These are phyloP conservation scores for Corythucha ciliata DNA, from an alignment of 2,888 invertebrate genomes.

Conservation along the genomic window DNA sequence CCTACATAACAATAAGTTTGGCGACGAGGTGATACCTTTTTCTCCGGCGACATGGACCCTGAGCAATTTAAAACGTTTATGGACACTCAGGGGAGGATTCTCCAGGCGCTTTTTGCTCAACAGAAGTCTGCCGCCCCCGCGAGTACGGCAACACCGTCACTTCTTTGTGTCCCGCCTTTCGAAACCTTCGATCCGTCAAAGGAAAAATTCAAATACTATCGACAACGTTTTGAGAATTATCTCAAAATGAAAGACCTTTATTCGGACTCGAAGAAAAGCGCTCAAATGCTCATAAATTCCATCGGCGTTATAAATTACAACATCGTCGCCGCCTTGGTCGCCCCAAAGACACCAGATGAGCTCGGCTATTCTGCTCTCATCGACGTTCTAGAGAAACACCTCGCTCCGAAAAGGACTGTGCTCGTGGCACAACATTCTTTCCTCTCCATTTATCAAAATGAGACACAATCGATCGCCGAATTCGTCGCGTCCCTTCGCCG, in stretches of 20 bases:
- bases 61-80: too few relatives aligned
- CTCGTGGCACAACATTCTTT: neutral
- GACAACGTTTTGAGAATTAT: neutral
- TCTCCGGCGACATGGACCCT: too few relatives aligned
- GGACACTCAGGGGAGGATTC: too few relatives aligned
- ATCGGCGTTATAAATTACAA: neutral
- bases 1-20: too few relatives aligned
- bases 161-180: neutral
- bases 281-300: neutral
- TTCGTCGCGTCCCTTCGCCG: neutral
- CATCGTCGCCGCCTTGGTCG: neutral
- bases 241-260: neutral
- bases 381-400: neutral
- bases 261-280: neutral
- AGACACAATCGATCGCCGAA: neutral
- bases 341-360: neutral
- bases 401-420: neutral
- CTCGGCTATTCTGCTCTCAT: neutral
- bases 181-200: neutral
- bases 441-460: neutral
- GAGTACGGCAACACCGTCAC: too few relatives aligned
- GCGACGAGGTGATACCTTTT: too few relatives aligned
- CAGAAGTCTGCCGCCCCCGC: too few relatives aligned
- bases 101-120: too few relatives aligned
- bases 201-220: neutral